These are phyloP conservation scores for Pteronotus mesoamericanus DNA, from an alignment of 2,797 vertebrate species.

Conservation along the genomic window DNA sequence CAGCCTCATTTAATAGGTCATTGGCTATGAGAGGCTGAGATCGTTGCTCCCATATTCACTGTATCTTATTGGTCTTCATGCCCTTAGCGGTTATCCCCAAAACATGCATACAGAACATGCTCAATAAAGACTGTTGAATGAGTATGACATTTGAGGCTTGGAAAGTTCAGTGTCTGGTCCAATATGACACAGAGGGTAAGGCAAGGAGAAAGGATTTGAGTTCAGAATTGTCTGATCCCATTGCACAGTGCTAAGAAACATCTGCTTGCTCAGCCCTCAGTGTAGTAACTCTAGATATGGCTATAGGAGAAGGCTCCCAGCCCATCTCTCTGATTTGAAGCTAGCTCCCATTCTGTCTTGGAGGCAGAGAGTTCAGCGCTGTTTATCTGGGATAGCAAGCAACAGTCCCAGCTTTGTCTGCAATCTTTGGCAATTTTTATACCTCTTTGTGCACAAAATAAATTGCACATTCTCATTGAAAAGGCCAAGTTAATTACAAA, in stretches of 20 bases:
- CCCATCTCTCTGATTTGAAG: neutral
- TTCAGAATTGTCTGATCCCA: neutral
- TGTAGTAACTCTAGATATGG: neutral
- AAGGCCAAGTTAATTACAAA: constrained; percentile 39
- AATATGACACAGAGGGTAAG: neutral
- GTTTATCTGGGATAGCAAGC: neutral
- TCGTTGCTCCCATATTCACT: neutral
- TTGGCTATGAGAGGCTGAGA: neutral
- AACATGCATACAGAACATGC: neutral
- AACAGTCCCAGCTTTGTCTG: neutral
- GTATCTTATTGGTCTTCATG: neutral
- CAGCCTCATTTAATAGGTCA: neutral
- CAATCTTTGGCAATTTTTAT: neutral
- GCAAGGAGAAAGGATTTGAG: neutral
- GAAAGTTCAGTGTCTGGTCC: neutral
- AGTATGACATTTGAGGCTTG: neutral
- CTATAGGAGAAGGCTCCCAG: neutral
- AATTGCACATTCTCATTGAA: constrained; percentile 12
- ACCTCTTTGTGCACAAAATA: constrained; percentile 36
- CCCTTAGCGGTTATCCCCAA: neutral
- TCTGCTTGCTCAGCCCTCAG: neutral
- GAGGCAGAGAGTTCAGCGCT: neutral
- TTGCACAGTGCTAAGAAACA: neutral
- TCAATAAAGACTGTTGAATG: neutral
- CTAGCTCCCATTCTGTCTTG: neutral